Evolutionary conservation across 2,113 vertebrate species (phyloP), one percentile per base, ranked within the genome.

Genomic region (Sinocyclocheilus grahami): DNA sequence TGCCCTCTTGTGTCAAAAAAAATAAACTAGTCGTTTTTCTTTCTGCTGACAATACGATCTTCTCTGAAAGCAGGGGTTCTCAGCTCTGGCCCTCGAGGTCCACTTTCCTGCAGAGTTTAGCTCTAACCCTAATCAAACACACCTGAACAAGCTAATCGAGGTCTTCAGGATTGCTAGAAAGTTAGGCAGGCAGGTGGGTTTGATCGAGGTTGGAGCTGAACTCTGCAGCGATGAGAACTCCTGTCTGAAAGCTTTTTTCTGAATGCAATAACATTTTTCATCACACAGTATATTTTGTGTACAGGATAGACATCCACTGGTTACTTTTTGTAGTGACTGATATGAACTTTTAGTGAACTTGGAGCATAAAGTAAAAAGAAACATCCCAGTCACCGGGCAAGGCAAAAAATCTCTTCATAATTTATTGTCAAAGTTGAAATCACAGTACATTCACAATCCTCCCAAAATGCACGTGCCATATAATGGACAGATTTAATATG

Each of bases 1-100:
- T 82, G 79, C 91, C 91, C 82, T 85, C 82, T 0, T 88, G 90
- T 92, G 94, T 90, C 67, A 72, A 87, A 8, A 51, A 46, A 30
- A 0, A 13, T 39, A 58, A 86, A 87, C 76, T 83, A 86, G 13
- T n/a, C 5, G 0, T 76, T 18, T 8, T 37, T 3, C 30, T 30
- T 69, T 46, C 42, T 42, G 42, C 42, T 42, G 42, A 42, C 8
- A 42, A 42, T 42, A 42, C 42, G 0, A 8, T 42, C 42, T 42
- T 33, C 5, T 67, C 27, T 14, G 7, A 30, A 65, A 65, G 8
- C 42, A 8, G 46, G 10, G 46, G 10, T 48, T 8, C 10, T 42
- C 46, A 48, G 10, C 46, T 48, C 10, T 48, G 46, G 46, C 46
- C 46, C 46, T 48, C 11, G 30, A 11, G 11, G 46, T 11, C 10